Evolutionary conservation across 2,888 invertebrate species (phyloP), one percentile per base, ranked within the genome.

Genomic region (Molanna angustata): DNA sequence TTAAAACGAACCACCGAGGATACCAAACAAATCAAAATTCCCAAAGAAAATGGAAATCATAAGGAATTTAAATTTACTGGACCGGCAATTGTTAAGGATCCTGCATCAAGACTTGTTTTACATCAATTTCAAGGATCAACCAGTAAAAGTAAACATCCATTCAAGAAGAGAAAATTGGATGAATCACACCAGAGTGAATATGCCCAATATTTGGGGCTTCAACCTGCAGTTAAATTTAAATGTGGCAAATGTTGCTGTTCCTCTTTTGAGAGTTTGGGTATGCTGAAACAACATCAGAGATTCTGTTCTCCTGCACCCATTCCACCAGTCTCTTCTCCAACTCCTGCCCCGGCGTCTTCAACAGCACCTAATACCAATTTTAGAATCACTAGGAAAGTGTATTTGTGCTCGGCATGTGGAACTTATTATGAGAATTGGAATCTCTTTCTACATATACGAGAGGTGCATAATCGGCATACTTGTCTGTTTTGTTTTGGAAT

Each of bases 381-480:
- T 42, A 78, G 84, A 65, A 80, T 85, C 39, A 85, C 86, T n/a
- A 75, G 86, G 37, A 88, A 88, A 67, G 88, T 89, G 55, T 91
- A 87, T 67, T 72, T 90, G 46, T 91, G 91, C 67, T 86, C 88
- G 11, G 86, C 88, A 0, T 91, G 91, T 68, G 86, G 85, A 39
- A 88, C 86, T 9, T 90, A 90, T 65, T 90, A 89, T 72, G 89
- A 90, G 69, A 88, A 88, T 64, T 90, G 90, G 88, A 88, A 90
- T 71, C 77, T 91, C 54, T 91, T 90, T 67, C 70, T 89, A 40
- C 92, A 92, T 63, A 90, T 91, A 84, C 79, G 87, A 48, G 89
- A 90, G 65, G 82, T 85, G 52, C 92, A 93, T 68, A 84, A 85
- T 62, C 80, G 89, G 48, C 88, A 86, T 65, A 86, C 90, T 62